phyloP scores from a whole-genome alignment of 2,888 invertebrate genomes.

The Drosophila emarginata region DNA sequence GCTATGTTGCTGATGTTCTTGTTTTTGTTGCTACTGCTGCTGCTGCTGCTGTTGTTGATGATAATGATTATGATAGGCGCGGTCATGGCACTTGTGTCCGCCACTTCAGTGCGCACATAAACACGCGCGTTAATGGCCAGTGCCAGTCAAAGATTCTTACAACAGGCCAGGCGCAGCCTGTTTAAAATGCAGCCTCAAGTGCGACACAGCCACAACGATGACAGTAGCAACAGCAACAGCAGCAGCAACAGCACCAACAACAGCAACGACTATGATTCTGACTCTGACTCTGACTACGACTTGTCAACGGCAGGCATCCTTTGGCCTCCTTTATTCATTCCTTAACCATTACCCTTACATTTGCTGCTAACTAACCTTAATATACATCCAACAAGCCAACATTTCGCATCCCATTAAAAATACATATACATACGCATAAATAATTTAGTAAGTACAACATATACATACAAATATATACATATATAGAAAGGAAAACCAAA shows the following conservation, averaged over 20 bases:
- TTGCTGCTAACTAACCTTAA: conserved; percentile 3
- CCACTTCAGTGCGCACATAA: conserved; percentile 30
- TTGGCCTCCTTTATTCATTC: background rate
- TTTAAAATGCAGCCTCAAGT: conserved; percentile 25
- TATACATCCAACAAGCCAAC: conserved; percentile 12
- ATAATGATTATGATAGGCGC: conserved; percentile 40
- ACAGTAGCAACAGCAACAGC: background rate
- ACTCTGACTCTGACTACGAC: conserved; percentile 5
- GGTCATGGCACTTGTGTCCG: conserved; percentile 19
- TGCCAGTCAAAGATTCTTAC: conserved; percentile 13
- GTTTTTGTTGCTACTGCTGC: conserved; percentile 1
- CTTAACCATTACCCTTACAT: too few relatives aligned
- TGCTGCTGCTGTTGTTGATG: conserved; percentile 23
- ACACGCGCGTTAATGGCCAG: conserved; percentile 32
- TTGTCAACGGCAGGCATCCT: conserved; percentile 9
- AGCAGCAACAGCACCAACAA: conserved; percentile 1
- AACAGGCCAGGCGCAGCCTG: conserved; percentile 17
- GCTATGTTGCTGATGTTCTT: conserved; percentile 7
- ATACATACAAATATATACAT: conserved; percentile 4
- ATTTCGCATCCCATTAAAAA: conserved; percentile 18
- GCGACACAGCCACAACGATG: conserved; percentile 10
- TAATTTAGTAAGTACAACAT: conserved; percentile 12
- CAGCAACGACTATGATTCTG: background rate
- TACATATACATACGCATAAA: conserved; percentile 18
- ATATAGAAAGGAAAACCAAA: background rate